phyloP scores from a whole-genome alignment of 1,140 invertebrate species.

The Ruditapes philippinarum region DNA sequence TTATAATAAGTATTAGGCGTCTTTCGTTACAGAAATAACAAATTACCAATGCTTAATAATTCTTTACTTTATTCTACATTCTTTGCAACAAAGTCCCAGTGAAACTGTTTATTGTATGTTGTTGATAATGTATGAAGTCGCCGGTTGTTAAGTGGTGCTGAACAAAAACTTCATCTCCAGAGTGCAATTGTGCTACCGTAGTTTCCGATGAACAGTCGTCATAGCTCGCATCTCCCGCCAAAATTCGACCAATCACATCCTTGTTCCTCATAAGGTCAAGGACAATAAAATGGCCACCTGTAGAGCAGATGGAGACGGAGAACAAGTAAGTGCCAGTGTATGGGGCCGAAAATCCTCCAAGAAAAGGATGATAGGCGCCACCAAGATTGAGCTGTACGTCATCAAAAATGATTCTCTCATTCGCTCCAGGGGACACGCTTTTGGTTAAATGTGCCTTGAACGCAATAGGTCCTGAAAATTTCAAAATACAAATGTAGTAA shows the following conservation, averaged over 20 bases:
- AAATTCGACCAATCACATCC: background rate
- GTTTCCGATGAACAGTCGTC: slow-evolving; percentile 17
- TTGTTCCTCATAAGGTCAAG: background rate
- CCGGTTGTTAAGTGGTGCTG: background rate
- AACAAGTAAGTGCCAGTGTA: slow-evolving; percentile 50
- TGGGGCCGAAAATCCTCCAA: slow-evolving; percentile 21
- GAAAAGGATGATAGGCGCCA: slow-evolving; percentile 1
- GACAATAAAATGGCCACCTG: background rate
- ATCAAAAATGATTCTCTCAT: slow-evolving; percentile 33
- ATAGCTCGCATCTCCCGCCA: background rate
- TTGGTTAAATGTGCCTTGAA: background rate
- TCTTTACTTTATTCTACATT: too few species aligned
- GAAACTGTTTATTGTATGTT: slow-evolving; percentile 36
- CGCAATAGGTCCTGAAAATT: background rate
- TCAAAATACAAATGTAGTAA: too few species aligned
- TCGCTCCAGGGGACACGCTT: background rate
- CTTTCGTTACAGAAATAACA: too few species aligned
- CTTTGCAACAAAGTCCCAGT: slow-evolving; percentile 31
- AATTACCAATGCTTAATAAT: too few species aligned
- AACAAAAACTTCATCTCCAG: slow-evolving; percentile 24
- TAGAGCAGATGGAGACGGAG: background rate
- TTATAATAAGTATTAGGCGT: too few species aligned
- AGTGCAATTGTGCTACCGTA: background rate
- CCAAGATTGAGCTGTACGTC: slow-evolving; percentile 14
- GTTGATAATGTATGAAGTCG: background rate